phyloP scores from a whole-genome alignment of 2,113 vertebrate genomes.

The Notechis scutatus region DNA sequence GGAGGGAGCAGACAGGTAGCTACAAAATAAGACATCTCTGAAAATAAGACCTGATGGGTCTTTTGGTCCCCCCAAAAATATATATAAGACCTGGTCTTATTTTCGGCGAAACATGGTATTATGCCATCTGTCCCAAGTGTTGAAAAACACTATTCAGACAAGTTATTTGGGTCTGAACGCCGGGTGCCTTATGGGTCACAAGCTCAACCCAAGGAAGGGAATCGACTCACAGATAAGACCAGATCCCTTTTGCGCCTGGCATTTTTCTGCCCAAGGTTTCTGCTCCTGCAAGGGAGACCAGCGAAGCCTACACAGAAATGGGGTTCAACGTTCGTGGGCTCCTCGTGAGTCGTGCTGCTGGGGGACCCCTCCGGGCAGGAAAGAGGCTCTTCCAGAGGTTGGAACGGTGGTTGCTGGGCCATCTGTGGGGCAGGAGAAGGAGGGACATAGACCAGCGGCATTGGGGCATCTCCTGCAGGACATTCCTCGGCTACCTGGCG shows the following conservation, averaged over 20 bases:
- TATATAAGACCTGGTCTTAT: no score
- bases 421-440: slow-evolving; percentile 53
- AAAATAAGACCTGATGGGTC: no score
- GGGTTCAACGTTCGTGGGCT: slow-evolving; percentile 35
- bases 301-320: slow-evolving; percentile 52
- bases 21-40: no score
- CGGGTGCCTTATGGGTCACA: neutral
- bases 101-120: neutral
- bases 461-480: slow-evolving; percentile 49
- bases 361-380: slow-evolving; percentile 53
- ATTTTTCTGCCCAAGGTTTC: slow-evolving; percentile 63
- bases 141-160: neutral
- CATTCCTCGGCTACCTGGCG: slow-evolving; percentile 61
- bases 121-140: neutral
- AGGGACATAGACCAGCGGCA: slow-evolving; percentile 55
- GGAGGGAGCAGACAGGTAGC: no score
- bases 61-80: no score
- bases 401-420: slow-evolving; percentile 41
- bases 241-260: slow-evolving; percentile 68
- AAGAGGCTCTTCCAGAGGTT: slow-evolving; percentile 44
- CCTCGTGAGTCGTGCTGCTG: slow-evolving; percentile 44
- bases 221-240: slow-evolving; percentile 68
- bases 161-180: neutral
- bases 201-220: neutral
- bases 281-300: slow-evolving; percentile 50